These are phyloP conservation scores for Neosalanx taihuensis DNA, from an alignment of 2,797 vertebrate genomes.

Conservation along the genomic window DNA sequence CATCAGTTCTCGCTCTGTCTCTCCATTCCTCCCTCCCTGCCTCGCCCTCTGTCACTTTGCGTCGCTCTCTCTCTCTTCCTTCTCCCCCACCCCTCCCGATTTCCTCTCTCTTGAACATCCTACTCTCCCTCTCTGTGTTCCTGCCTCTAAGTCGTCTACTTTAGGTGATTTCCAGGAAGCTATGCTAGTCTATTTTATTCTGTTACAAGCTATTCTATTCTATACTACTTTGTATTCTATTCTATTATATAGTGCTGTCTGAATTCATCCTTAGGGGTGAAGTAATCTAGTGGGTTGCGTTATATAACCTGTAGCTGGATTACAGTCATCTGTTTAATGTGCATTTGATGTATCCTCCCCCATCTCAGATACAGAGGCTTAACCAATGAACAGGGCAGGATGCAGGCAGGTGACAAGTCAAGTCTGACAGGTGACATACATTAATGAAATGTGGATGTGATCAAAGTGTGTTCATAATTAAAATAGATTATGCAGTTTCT, in stretches of 20 bases:
- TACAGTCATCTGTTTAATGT: neutral
- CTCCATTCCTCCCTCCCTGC: conserved; percentile 10
- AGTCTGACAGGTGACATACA: neutral
- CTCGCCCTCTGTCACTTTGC: conserved; percentile 20
- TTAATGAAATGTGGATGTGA: neutral
- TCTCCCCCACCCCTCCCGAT: neutral
- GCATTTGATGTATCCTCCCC: neutral
- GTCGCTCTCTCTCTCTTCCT: conserved; percentile 5
- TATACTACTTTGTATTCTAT: too few species aligned
- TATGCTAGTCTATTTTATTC: too few species aligned
- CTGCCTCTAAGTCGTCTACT: neutral
- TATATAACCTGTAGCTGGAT: neutral
- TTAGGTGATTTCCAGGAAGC: too few species aligned
- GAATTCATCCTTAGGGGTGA: neutral
- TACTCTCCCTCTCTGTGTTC: neutral
- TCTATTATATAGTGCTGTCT: neutral
- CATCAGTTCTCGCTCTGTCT: conserved; percentile 25
- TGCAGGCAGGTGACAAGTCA: neutral
- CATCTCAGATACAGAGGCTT: neutral
- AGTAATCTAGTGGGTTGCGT: neutral
- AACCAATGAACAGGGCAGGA: neutral
- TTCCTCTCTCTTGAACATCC: neutral
- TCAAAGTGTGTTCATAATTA: neutral
- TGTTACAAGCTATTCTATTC: too few species aligned
- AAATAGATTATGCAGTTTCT: neutral